Percentiles rank a stretch among this genome's conserved stretches.
phyloP scores from a whole-genome alignment of 2,888 invertebrate species.

The Dione vanillae region DNA sequence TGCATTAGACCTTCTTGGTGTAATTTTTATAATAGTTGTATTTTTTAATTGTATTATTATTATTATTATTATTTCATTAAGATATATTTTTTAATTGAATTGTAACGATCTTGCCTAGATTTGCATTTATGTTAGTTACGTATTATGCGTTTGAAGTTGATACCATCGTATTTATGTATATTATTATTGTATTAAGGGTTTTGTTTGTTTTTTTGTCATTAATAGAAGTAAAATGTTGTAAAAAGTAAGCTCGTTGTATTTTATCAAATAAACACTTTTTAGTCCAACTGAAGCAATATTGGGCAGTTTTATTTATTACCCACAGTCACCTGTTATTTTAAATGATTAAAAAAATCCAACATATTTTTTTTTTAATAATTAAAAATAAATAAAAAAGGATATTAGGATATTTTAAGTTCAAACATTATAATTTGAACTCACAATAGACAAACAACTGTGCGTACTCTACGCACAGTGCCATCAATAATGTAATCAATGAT shows the following conservation, averaged over 20 bases:
- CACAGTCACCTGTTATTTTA: not conserved
- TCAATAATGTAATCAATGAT: too few species aligned
- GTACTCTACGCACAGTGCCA: too few species aligned
- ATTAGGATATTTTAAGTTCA: too few species aligned
- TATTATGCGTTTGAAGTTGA: slow-evolving; percentile 81
- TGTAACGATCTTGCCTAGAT: slow-evolving; percentile 82
- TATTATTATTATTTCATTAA: slow-evolving; percentile 60
- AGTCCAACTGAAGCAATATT: slow-evolving; percentile 84
- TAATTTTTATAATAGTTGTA: slow-evolving; percentile 68
- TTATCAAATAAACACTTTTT: slow-evolving; percentile 85
- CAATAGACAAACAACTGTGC: too few species aligned
- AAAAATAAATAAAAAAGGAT: too few species aligned
- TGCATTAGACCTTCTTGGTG: slow-evolving; percentile 76
- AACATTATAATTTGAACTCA: too few species aligned
- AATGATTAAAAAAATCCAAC: too few species aligned
- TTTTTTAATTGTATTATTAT: slow-evolving; percentile 54
- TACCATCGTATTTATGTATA: slow-evolving; percentile 84
- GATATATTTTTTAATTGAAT: slow-evolving; percentile 73
- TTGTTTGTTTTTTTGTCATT: slow-evolving; percentile 84
- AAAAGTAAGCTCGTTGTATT: slow-evolving; percentile 85
- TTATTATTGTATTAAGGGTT: slow-evolving; percentile 82
- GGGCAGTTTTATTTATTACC: slow-evolving; percentile 69
- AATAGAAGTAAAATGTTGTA: slow-evolving; percentile 84
- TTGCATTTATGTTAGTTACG: slow-evolving; percentile 83
- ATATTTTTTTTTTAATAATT: too few species aligned